Base-by-base conservation (phyloP, 2,888 invertebrate genomes). In the Sclerodermus sp. region DNA sequence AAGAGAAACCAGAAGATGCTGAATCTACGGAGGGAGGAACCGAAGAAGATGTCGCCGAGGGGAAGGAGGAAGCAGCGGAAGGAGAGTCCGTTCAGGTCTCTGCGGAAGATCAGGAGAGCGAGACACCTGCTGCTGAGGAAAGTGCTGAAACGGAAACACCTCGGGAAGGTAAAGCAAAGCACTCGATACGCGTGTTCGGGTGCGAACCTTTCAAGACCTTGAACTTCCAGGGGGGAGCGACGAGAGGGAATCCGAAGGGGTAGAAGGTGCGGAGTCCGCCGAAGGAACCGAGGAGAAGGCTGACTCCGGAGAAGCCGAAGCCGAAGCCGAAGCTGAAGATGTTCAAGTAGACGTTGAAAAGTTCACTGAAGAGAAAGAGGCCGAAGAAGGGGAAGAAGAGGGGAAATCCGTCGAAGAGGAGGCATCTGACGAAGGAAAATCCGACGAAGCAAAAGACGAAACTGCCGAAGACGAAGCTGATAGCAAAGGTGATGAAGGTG, bases 241-340 rank as follows among this genome's bases (percentile, higher is more conserved):
- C 8, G 23, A 23, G 23, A 23, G 8, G 8, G 8, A 23, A 23
- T 23, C 46, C 47, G 79, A 80, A 74, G 80, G 79, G 75, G 79
- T 77, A 67, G 76, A 60, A 79, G 80, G 79, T 51, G 67, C 57
- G 62, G 79, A 80, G 54, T 79, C 72, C 18, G 71, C n/a, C 13
- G 16, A 36, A 46, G 61, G 54, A 18, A 53, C 55, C 31, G 52
- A 41, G 46, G 56, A 53, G 37, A 49, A 41, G 13, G 34, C 42
- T 49, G 47, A 48, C 16, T 49, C 37, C 9, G 60, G 64, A 37
- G 61, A 45, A 41, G 60, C 63, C 47, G 67, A 73, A 46, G 62
- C 58, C 8, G 60, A n/a, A n/a, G n/a, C n/a, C n/a, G n/a, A 64
- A 45, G 66, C 65, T 38, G 63, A 64, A 46, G 68, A 67, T 46